Evolutionary conservation across 1,140 invertebrate species (phyloP).

Genomic region (Tetragnatha versicolor): DNA sequence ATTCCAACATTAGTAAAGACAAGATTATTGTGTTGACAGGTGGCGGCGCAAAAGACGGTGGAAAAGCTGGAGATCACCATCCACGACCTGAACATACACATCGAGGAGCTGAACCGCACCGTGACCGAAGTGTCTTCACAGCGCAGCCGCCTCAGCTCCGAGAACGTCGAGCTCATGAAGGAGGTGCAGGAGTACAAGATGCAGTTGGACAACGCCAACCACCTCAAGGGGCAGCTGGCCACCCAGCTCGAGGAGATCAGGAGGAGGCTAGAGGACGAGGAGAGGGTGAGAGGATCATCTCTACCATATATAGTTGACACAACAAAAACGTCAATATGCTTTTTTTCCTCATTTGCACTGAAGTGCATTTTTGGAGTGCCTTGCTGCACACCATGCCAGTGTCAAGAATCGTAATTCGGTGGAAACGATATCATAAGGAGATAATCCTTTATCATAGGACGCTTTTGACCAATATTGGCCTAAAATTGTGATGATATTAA

Average conservation of each 20-base stretch:
- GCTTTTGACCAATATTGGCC: too few relatives aligned
- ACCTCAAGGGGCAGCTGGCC: conserved; percentile 85
- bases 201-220: conserved; percentile 88
- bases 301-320: background rate
- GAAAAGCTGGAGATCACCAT: conserved; percentile 89
- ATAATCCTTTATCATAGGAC: too few relatives aligned
- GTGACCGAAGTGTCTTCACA: conserved; percentile 91
- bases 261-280: conserved; percentile 92
- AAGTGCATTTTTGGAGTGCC: too few relatives aligned
- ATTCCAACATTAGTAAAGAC: too few relatives aligned
- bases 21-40: too few relatives aligned
- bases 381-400: too few relatives aligned
- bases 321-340: background rate
- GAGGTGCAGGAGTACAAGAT: conserved; percentile 95
- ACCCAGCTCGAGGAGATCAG: conserved; percentile 92
- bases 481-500: too few relatives aligned
- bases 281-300: conserved; percentile 70
- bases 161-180: conserved; percentile 92
- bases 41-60: conserved; percentile 82
- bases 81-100: conserved; percentile 88
- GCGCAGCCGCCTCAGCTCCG: conserved; percentile 64
- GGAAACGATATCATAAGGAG: too few relatives aligned
- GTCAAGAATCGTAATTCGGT: too few relatives aligned
- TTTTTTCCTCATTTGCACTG: background rate
- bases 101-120: conserved; percentile 93